phyloP scores from a whole-genome alignment of 2,888 invertebrate species.

The Caenorhabditis macrosperma region DNA sequence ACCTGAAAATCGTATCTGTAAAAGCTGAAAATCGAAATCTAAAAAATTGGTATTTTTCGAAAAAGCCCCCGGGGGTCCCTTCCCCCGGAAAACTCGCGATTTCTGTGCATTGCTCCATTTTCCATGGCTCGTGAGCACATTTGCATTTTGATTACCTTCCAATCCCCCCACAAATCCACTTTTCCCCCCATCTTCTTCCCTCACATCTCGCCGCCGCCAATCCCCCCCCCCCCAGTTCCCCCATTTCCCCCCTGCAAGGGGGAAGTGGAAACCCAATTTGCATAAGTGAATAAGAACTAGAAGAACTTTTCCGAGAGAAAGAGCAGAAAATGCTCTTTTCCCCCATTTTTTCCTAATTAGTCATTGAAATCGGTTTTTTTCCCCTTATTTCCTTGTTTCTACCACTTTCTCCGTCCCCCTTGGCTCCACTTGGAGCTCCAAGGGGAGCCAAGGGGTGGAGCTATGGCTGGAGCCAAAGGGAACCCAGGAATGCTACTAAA shows the following conservation, averaged over 20 bases:
- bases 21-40: too few relatives aligned
- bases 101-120: not conserved
- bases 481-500: too few relatives aligned
- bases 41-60: not conserved
- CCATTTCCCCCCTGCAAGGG: not conserved
- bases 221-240: constrained; percentile 1
- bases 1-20: too few relatives aligned
- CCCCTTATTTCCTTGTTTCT: constrained; percentile 12
- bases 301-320: not conserved
- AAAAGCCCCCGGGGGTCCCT: not conserved
- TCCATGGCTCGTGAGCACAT: constrained; percentile 4
- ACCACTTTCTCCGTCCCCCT: too few relatives aligned
- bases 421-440: too few relatives aligned
- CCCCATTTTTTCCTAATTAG: constrained; percentile 30
- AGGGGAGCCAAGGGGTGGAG: too few relatives aligned
- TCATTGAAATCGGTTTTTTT: constrained; percentile 19
- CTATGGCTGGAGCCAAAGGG: too few relatives aligned
- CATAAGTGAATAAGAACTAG: constrained; percentile 22
- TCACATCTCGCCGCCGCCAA: constrained; percentile 13
- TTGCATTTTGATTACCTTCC: constrained; percentile 48
- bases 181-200: constrained; percentile 1
- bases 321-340: constrained; percentile 3
- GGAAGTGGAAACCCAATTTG: constrained; percentile 24
- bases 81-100: not conserved
- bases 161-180: not conserved